Evolutionary conservation across 1,140 invertebrate species (phyloP), one percentile per base, ranked within the genome.

Genomic region (Drosophila leontia): DNA sequence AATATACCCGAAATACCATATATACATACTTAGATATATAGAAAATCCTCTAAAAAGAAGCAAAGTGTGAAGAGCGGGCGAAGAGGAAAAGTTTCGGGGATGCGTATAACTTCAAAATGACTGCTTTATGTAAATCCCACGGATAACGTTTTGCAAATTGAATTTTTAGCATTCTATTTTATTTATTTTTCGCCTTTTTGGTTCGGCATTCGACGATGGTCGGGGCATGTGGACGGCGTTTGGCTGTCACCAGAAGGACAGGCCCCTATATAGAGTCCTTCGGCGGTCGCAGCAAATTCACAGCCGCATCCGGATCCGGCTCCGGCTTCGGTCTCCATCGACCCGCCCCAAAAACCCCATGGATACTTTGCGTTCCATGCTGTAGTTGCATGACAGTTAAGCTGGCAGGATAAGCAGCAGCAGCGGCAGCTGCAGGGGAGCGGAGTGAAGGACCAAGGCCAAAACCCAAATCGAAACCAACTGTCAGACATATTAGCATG

Each of bases 71-170:
- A 58, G 57, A 51, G 64, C 50, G 44, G 32, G 42, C n/a, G 57
- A 34, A 44, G 62, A 61, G 72, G 60, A 50, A 59, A 61, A 77
- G 68, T 62, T 80, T 72, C 23, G 57, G 64, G 81, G 68, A 68
- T 86, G 76, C 85, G 90, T 92, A 91, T 91, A 91, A 91, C 90
- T 91, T 91, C 82, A 92, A 91, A 91, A 91, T 91, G 90, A 91
- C 85, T 91, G 90, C 90, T 91, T 91, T 91, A 91, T 91, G 90
- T 91, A 91, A 91, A 91, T 91, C 90, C 90, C 83, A 81, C 78
- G 90, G 90, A 91, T 91, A 91, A 92, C 90, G 86, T 91, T 91
- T 91, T 91, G 90, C 90, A 91, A 91, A 91, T 91, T 91, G 90
- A 91, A 91, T 91, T 91, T 91, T 91, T 91, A 91, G 87, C 86